Conservation (phyloP, 2,113 vertebrate species). For the Promerops cafer region DNA sequence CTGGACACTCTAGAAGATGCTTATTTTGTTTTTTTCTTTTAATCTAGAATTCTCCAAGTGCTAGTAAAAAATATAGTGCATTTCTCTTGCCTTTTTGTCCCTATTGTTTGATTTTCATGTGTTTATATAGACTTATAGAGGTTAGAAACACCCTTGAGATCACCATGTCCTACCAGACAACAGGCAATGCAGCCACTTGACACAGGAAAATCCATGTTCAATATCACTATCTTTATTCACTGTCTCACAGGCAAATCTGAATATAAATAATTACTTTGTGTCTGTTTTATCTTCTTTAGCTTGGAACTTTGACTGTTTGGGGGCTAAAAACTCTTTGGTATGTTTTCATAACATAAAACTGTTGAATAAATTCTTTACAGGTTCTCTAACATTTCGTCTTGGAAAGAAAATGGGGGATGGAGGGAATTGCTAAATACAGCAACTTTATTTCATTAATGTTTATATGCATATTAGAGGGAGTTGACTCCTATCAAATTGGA, state of each 20-base stretch:
- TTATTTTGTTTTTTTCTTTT: not conserved
- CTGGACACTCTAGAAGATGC: not conserved
- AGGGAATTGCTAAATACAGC: not conserved
- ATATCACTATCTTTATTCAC: not conserved
- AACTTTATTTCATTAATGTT: not conserved
- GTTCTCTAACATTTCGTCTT: not conserved
- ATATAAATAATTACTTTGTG: constrained; percentile 29
- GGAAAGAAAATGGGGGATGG: not conserved
- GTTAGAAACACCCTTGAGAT: not conserved
- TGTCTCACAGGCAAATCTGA: constrained; percentile 21
- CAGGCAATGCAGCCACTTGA: constrained; percentile 12
- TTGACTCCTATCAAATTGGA: not conserved
- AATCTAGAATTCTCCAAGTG: not conserved
- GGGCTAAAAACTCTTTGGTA: not conserved
- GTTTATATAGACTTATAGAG: not conserved
- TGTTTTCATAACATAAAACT: not conserved
- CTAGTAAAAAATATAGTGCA: not conserved
- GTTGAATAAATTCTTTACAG: not conserved
- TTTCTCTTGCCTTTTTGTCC: not conserved
- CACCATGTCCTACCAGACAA: not conserved
- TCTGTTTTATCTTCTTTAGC: not conserved
- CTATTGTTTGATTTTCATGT: not conserved
- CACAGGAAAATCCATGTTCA: constrained; percentile 17
- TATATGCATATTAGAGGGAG: not conserved
- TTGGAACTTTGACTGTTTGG: not conserved